These are phyloP conservation scores for Hydrocynus forskahlii DNA, from an alignment of 2,797 vertebrate species.

Conservation along the genomic window DNA sequence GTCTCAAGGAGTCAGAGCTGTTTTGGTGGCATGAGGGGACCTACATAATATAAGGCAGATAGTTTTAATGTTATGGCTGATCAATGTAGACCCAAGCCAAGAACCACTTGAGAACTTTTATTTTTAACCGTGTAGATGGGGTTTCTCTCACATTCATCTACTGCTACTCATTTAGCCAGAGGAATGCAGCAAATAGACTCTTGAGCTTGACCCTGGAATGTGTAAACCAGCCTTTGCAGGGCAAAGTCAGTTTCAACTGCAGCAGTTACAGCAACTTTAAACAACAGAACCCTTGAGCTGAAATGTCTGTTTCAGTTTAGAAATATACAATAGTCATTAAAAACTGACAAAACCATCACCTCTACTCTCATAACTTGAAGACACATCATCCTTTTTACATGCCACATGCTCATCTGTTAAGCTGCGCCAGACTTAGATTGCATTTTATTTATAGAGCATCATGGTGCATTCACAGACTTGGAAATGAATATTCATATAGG, in stretches of 20 bases:
- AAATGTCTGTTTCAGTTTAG: neutral
- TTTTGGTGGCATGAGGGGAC: too few relatives aligned
- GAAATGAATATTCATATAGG: conserved; percentile 38
- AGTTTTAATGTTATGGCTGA: too few relatives aligned
- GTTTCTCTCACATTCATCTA: neutral
- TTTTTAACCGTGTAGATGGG: neutral
- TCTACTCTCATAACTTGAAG: neutral
- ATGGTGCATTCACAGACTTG: conserved; percentile 38
- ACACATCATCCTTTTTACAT: conserved; percentile 52
- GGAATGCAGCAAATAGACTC: conserved; percentile 32
- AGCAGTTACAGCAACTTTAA: neutral
- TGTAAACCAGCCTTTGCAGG: conserved; percentile 1
- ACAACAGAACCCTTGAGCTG: neutral
- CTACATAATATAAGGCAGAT: too few relatives aligned
- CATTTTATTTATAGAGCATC: conserved; percentile 45
- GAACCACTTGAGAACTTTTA: neutral
- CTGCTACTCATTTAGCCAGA: conserved; percentile 42
- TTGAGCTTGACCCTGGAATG: conserved; percentile 38
- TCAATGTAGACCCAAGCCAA: neutral
- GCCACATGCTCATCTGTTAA: conserved; percentile 60
- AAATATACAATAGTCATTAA: neutral
- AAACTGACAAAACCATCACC: neutral
- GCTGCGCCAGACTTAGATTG: conserved; percentile 37
- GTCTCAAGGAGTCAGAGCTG: too few relatives aligned
- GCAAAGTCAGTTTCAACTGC: neutral